Conservation (phyloP, 2,797 vertebrate genomes). For the Leptodactylus fallax region DNA sequence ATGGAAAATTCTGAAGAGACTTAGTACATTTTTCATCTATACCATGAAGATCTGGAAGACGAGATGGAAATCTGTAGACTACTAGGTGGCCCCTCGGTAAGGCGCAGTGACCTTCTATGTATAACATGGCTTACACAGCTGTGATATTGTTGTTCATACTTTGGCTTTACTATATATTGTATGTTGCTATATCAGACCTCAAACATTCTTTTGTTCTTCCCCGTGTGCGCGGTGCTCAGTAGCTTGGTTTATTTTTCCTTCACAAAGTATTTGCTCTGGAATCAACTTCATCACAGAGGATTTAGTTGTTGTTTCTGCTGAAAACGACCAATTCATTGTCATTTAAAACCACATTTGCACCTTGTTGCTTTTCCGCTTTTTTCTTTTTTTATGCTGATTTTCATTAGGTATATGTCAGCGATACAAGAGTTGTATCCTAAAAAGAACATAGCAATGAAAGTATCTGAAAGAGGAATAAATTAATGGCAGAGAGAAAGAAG, state of each 20-base stretch:
- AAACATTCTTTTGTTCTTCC: conserved; percentile 77
- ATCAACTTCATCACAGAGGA: conserved; percentile 76
- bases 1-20: neutral
- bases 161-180: conserved; percentile 66
- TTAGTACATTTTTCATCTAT: neutral
- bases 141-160: conserved; percentile 67
- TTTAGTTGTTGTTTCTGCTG: conserved; percentile 61
- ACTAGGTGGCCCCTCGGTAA: conserved; percentile 68
- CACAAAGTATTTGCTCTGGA: conserved; percentile 76
- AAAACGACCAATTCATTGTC: conserved; percentile 20
- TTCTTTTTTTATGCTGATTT: neutral
- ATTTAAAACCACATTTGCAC: conserved; percentile 27
- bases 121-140: conserved; percentile 75
- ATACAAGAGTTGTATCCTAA: neutral
- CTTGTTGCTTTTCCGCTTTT: neutral
- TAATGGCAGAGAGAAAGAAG: too few species aligned
- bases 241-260: conserved; percentile 79
- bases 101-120: conserved; percentile 66
- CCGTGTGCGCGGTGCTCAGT: conserved; percentile 76
- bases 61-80: conserved; percentile 34
- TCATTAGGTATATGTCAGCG: neutral
- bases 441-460: neutral
- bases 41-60: neutral
- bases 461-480: neutral
- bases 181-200: conserved; percentile 73